Evolutionary conservation across 2,797 vertebrate species (phyloP), one percentile per base, ranked within the genome.

Genomic region (Limosa lapponica): DNA sequence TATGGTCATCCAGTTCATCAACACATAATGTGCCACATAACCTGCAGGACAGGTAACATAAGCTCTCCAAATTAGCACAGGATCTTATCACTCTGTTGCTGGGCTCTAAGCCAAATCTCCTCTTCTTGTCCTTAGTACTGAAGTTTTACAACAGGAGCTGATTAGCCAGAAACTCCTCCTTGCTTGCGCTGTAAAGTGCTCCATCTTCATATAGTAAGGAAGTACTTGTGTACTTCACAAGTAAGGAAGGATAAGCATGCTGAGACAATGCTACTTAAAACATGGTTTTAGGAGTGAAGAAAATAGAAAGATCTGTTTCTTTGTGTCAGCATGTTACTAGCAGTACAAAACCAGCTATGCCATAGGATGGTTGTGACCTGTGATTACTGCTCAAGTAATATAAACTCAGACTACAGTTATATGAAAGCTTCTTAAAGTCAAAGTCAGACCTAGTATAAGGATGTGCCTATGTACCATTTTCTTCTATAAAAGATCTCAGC

Each of bases 61-160:
- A 95, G 39, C 28, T 88, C 62, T 84, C 48, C 86, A 90, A 89
- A 91, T 84, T 69, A 95, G 55, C 58, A 79, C 0, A 0, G 64
- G 57, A 84, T 70, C 64, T 85, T 71, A 91, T 78, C 34, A 27
- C 51, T 84, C 71, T 55, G 16, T 28, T 70, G 34, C 86, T 89
- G 73, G 89, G 86, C 90, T 89, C 67, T 41, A 11, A 30, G 86
- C 73, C 88, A 96, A 79, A 90, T 79, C 70, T 83, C 51, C 11
- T 78, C 80, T 66, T 91, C 44, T 57, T 62, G 30, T 87, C 83
- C 70, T 86, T 55, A 91, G 49, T 48, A 75, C 10, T 30, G 36
- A 67, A 39, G 13, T 52, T 89, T 90, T 43, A 62, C 46, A 82
- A 51, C 4, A 37, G 49, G 46, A 92, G 12, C 18, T 55, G 30